Evolutionary conservation across 2,113 vertebrate species (phyloP), one percentile per base, ranked within the genome.

Genomic region (Syngnathus typhle): DNA sequence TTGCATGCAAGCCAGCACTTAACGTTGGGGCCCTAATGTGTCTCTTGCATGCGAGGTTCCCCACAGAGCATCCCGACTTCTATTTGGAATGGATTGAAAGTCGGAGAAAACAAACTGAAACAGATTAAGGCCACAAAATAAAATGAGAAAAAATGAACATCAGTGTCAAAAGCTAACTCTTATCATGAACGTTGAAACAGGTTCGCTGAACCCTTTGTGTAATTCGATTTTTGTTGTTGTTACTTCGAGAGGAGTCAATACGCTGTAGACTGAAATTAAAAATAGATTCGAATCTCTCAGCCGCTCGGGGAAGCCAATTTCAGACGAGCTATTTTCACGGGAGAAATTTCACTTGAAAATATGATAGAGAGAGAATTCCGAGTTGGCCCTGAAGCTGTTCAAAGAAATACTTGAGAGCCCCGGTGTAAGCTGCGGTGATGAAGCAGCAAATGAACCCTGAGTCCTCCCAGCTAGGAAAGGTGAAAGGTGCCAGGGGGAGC

Each of bases 11-110:
- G 21, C 41, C 63, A 64, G 67, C 60, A 71, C 49, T 78, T 69
- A 69, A 70, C 62, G 64, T 19, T 32, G 41, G 59, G 32, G 66
- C 73, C 60, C 52, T 75, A 73, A 67, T 76, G 74, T 68, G 49
- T 69, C 62, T n/a, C 58, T 39, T 44, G 64, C 41, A 9, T 37
- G 32, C 6, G 18, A 73, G 56, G 52, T 46, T 32, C 36, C 72
- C 73, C 63, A 10, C 23, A 10, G 75, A 75, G 77, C 59, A 39
- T 61, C 75, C 75, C 49, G 69, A 71, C 37, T 46, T 75, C 41
- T 65, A 46, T 52, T 64, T 56, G 27, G 12, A 69, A 64, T 10
- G 18, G 47, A 46, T 68, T 62, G 68, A 69, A 73, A n/a, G 9
- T 18, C 32, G 32, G 41, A 32, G 37, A 21, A 60, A 39, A 60